Percentiles rank a stretch among this genome's conserved stretches.
phyloP scores from a whole-genome alignment of 2,113 vertebrate species.

The Phaethornis superciliosus region DNA sequence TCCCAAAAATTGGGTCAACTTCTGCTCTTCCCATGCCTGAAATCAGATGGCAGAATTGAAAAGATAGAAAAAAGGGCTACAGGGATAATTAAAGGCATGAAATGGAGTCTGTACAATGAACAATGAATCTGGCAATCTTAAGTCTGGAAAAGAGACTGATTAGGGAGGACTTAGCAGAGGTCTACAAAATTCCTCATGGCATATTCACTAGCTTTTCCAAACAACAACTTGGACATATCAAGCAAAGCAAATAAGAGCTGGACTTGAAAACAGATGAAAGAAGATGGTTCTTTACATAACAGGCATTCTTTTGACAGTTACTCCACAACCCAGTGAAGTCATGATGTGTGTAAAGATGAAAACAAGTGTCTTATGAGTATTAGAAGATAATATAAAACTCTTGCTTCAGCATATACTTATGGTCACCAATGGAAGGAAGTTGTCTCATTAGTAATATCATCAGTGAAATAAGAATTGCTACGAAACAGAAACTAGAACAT shows the following conservation, averaged over 20 bases:
- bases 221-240: not conserved
- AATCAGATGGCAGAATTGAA: not conserved
- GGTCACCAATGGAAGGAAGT: not conserved
- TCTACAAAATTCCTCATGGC: not conserved
- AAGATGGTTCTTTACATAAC: not conserved
- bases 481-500: not conserved
- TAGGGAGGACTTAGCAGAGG: not conserved
- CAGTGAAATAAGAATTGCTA: not conserved
- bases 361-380: not conserved
- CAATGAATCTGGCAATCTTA: not conserved
- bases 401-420: not conserved
- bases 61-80: not conserved
- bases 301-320: not conserved
- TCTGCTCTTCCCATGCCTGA: not conserved
- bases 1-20: not conserved
- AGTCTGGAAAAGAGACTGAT: not conserved
- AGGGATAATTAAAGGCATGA: not conserved
- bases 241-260: not conserved
- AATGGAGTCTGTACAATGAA: not conserved
- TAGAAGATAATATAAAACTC: not conserved
- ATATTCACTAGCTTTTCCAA: not conserved
- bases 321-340: too few species aligned
- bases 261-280: not conserved
- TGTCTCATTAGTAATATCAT: accelerated
- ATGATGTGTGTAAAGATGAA: not conserved